Base-by-base conservation (phyloP, 2,888 invertebrate genomes). In the Galeopsomyia nigrocyanea region DNA sequence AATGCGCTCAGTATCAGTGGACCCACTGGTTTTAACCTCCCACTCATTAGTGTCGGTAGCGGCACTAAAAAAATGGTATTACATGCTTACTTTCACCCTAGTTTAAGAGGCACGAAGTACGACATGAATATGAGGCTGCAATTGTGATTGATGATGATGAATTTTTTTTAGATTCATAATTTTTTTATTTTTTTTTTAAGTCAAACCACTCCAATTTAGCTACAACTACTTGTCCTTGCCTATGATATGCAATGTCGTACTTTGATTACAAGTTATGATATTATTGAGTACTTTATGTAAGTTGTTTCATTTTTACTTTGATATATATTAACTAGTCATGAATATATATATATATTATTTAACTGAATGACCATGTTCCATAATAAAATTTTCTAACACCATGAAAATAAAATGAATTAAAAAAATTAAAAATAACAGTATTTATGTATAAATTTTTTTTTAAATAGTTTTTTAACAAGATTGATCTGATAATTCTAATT, bases 21-120 rank as follows among this genome's bases (percentile, higher is more conserved):
- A 80, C 76, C 77, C 76, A 78, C 78, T 78, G 80, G 77, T 76
- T 77, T 81, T 78, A 79, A 80, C 80, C 79, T 80, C 75, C 77
- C 79, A 78, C 71, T 80, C 75, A 81, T 80, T 83, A 81, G 77
- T 78, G 77, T 81, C 79, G 79, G 75, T 82, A 79, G 74, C 77
- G 78, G 80, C 82, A 76, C 77, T 79, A 79, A 79, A 71, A 77
- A 79, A 84, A 86, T 83, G 86, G 86, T 86, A 86, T 81, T 79
- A 78, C 80, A 77, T 78, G 57, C 17, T 81, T 64, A 79, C 74
- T 78, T 76, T 80, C 72, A 79, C 80, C 74, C 61, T 71, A 75
- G 13, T 68, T 66, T 67, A 66, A 68, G 55, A 71, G 19, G 19
- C 66, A 67, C 50, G 51, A 67, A 72, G 61, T 74, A 73, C 71